These are phyloP conservation scores for Enteromius unitaeniatus DNA, from an alignment of 2,797 vertebrate species.

Conservation along the genomic window DNA sequence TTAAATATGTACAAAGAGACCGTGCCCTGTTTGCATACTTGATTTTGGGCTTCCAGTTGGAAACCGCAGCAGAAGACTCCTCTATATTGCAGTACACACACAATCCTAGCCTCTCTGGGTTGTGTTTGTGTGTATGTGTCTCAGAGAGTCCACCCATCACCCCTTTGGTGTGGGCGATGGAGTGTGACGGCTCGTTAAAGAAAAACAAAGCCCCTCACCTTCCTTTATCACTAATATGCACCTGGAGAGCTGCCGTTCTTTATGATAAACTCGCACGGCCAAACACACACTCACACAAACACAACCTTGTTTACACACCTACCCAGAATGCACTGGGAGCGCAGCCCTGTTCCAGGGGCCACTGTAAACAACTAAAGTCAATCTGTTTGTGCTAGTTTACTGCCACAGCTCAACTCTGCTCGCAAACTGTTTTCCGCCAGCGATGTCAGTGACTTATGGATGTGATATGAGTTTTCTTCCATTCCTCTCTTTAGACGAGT, in stretches of 20 bases:
- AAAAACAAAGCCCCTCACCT: conserved; percentile 64
- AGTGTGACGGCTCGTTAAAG: conserved; percentile 66
- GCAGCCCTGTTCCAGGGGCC: conserved; percentile 47
- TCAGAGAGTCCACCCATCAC: conserved; percentile 62
- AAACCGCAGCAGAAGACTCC: neutral
- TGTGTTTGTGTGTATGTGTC: conserved; percentile 52
- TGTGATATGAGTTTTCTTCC: conserved; percentile 22
- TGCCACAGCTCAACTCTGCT: conserved; percentile 49
- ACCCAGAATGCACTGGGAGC: conserved; percentile 47
- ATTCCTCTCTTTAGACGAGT: conserved; percentile 37
- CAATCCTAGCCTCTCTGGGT: conserved; percentile 37
- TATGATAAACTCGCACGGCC: conserved; percentile 59
- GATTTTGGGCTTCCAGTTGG: neutral
- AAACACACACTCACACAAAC: conserved; percentile 48
- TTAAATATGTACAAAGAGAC: neutral
- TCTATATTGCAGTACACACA: conserved; percentile 17
- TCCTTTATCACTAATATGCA: conserved; percentile 68
- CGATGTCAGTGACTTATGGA: conserved; percentile 45
- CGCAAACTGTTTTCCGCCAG: conserved; percentile 38
- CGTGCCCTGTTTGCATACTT: neutral
- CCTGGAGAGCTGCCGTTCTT: conserved; percentile 62
- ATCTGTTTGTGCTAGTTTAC: conserved; percentile 50
- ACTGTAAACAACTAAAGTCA: conserved; percentile 57
- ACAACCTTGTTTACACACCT: conserved; percentile 54
- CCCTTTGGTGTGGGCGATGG: conserved; percentile 57